Conservation (phyloP, 2,797 vertebrate genomes). For the Taenioides sp. region DNA sequence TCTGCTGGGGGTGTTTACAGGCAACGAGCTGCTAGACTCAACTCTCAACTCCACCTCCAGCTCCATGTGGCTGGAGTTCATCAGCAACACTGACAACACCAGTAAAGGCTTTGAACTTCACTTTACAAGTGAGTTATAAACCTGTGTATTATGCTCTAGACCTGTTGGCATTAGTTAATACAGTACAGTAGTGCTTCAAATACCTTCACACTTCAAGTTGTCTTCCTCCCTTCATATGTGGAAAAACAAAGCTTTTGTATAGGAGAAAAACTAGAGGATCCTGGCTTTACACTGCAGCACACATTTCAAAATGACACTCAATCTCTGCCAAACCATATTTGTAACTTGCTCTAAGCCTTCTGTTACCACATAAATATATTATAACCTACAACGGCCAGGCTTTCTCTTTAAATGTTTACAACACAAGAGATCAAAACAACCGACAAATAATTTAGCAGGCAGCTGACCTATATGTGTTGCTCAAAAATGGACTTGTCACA, state of each 20-base stretch:
- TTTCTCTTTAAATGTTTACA: slow-evolving; percentile 11
- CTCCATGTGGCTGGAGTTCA: slow-evolving; percentile 95
- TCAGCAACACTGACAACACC: slow-evolving; percentile 88
- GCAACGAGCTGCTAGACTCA: slow-evolving; percentile 83
- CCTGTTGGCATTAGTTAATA: not conserved
- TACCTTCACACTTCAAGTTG: not conserved
- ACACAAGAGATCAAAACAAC: not conserved
- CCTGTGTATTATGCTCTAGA: not conserved
- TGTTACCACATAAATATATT: not conserved
- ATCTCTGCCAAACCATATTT: not conserved
- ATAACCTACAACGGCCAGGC: not conserved
- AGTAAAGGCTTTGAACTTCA: slow-evolving; percentile 96
- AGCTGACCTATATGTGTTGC: not conserved
- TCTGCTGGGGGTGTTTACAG: slow-evolving; percentile 88
- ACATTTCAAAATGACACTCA: not conserved
- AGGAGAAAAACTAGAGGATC: not conserved
- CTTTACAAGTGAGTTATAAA: slow-evolving; percentile 88
- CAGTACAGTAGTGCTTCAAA: not conserved
- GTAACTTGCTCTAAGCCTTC: not conserved
- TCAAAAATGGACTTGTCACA: not conserved
- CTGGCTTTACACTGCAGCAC: not conserved
- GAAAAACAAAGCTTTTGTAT: not conserved
- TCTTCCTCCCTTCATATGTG: not conserved
- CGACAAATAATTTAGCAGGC: not conserved
- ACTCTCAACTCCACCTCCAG: slow-evolving; percentile 96